These are phyloP conservation scores for Emydocephalus ijimae DNA, from an alignment of 2,113 vertebrate species.

Conservation along the genomic window DNA sequence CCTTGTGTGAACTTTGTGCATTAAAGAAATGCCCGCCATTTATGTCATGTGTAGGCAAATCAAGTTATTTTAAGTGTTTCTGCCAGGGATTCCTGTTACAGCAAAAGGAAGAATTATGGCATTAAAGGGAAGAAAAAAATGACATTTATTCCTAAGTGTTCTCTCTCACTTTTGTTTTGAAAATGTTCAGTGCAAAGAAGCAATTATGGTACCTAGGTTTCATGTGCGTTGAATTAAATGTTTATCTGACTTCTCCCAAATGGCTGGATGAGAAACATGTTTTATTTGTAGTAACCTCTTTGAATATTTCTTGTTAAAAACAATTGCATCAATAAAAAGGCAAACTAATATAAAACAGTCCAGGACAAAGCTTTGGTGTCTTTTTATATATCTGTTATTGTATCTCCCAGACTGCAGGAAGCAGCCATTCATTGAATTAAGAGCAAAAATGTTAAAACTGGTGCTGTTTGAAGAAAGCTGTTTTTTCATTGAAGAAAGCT, in stretches of 20 bases:
- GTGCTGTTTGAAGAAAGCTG: conserved; percentile 68
- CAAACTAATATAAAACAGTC: conserved; percentile 60
- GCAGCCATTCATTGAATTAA: conserved; percentile 69
- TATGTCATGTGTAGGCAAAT: not conserved
- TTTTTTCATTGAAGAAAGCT: conserved; percentile 64
- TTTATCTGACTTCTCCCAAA: conserved; percentile 52
- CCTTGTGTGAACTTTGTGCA: not conserved
- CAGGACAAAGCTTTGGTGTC: conserved; percentile 59
- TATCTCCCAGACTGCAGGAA: conserved; percentile 54
- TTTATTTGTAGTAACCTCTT: conserved; percentile 52
- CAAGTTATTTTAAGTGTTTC: not conserved
- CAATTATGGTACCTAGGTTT: conserved; percentile 4
- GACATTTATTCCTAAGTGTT: conserved; percentile 33
- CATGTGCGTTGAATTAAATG: conserved; percentile 59
- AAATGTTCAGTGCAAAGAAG: conserved; percentile 33
- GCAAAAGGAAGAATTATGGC: conserved; percentile 9
- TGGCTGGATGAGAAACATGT: conserved; percentile 47
- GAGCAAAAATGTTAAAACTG: conserved; percentile 60
- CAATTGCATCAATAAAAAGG: conserved; percentile 66
- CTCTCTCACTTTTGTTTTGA: conserved; percentile 20
- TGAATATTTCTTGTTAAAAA: conserved; percentile 63
- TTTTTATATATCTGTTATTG: conserved; percentile 62
- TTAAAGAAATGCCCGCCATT: not conserved
- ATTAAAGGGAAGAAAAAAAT: not conserved
- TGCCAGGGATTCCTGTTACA: not conserved